phyloP scores from a whole-genome alignment of 2,888 invertebrate genomes.

The Seladonia tumulorum region DNA sequence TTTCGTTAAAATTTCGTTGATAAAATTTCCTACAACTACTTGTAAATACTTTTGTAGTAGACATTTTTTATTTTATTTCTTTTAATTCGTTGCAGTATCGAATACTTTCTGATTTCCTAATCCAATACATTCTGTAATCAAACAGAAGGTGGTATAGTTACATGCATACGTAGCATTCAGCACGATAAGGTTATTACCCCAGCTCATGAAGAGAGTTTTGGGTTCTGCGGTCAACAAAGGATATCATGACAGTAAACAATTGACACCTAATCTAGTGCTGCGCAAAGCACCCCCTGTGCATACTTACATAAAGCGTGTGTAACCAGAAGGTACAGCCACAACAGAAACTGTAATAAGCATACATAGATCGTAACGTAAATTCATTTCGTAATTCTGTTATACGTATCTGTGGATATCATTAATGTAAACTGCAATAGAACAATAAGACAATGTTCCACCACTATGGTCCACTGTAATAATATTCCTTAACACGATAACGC shows the following conservation, averaged over 20 bases:
- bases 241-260: conserved; percentile 11
- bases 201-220: conserved; percentile 1
- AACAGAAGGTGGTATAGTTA: neutral
- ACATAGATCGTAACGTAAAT: neutral
- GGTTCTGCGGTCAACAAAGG: neutral
- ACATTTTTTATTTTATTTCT: neutral
- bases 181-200: neutral
- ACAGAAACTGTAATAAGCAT: neutral
- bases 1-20: no score
- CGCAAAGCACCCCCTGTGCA: neutral
- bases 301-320: neutral
- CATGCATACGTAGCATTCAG: neutral
- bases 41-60: neutral
- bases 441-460: neutral
- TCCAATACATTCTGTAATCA: neutral
- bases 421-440: neutral
- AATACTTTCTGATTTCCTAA: neutral
- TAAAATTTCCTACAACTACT: no score
- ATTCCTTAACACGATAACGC: neutral
- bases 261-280: neutral
- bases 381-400: neutral
- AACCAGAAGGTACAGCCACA: neutral
- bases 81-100: neutral
- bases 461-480: neutral
- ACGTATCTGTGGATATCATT: neutral